Evolutionary conservation across 2,797 vertebrate genomes (phyloP).

Genomic region (Falco cherrug): DNA sequence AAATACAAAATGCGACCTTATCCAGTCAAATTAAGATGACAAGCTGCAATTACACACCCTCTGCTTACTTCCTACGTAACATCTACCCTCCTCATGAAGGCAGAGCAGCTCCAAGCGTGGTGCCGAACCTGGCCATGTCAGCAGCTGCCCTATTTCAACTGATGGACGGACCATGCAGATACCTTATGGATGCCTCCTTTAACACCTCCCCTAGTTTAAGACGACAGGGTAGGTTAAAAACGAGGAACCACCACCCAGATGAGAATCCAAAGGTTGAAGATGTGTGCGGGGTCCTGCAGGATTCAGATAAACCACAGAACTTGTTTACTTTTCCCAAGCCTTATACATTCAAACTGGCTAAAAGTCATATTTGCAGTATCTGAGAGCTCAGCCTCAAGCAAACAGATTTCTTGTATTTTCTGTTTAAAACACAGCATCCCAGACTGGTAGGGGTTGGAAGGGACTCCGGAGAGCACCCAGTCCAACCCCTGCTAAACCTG

Average conservation of each 20-base stretch:
- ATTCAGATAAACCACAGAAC: not conserved
- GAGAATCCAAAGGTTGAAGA: not conserved
- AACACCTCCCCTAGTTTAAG: not conserved
- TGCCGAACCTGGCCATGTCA: not conserved
- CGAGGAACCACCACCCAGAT: not conserved
- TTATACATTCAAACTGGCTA: not conserved
- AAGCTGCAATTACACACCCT: not conserved
- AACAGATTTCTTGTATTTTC: not conserved
- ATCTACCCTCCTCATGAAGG: rapidly evolving
- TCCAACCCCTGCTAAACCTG: too few species aligned
- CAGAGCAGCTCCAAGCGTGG: not conserved
- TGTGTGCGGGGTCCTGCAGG: not conserved
- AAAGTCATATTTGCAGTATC: rapidly evolving
- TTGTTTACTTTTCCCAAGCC: not conserved
- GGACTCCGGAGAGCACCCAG: too few species aligned
- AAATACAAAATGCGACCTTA: not conserved
- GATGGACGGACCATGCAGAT: not conserved
- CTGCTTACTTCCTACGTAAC: not conserved
- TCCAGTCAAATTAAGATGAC: not conserved
- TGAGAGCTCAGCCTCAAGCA: not conserved
- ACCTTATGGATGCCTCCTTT: not conserved
- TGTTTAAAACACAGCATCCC: not conserved
- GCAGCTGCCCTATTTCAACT: not conserved
- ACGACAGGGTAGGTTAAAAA: not conserved
- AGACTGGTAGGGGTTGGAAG: too few species aligned